Percentiles rank a stretch among this genome's conserved stretches.
Evolutionary conservation across 2,113 vertebrate species (phyloP).

Genomic region (Otus sunia): DNA sequence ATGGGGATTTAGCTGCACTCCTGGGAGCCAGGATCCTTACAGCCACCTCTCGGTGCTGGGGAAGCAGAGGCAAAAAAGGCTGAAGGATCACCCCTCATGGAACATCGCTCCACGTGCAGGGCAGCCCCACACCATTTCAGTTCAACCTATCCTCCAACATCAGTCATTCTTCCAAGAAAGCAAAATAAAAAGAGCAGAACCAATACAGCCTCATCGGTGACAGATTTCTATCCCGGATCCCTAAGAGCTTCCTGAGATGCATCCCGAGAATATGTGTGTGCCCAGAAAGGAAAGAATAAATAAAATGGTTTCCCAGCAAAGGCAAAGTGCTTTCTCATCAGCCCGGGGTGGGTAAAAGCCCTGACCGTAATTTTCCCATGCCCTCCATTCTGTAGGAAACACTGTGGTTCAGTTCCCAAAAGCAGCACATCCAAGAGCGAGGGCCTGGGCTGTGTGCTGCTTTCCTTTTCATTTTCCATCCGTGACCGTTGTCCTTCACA

Average conservation of each 20-base stretch:
- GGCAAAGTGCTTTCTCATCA: neutral
- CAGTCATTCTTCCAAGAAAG: neutral
- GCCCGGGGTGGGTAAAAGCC: neutral
- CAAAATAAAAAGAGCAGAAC: neutral
- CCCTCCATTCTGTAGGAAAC: neutral
- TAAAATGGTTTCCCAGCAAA: neutral
- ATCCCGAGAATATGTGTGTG: fast-evolving
- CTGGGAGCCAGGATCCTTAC: fast-evolving
- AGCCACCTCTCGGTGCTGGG: fast-evolving
- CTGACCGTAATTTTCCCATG: fast-evolving
- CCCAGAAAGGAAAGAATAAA: neutral
- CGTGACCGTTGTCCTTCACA: fast-evolving
- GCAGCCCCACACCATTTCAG: fast-evolving
- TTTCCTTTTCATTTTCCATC: neutral
- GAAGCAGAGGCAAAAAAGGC: neutral
- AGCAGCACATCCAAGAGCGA: neutral
- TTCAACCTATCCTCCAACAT: neutral
- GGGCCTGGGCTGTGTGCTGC: fast-evolving
- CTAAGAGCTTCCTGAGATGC: too few relatives aligned
- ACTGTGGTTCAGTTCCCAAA: fast-evolving
- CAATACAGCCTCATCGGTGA: neutral
- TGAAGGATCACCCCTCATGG: neutral
- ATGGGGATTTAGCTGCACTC: neutral
- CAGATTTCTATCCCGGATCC: neutral
- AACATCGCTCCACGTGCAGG: fast-evolving